These are phyloP conservation scores for Xiphorhynchus elegans DNA, from an alignment of 2,113 vertebrate genomes.

Conservation along the genomic window DNA sequence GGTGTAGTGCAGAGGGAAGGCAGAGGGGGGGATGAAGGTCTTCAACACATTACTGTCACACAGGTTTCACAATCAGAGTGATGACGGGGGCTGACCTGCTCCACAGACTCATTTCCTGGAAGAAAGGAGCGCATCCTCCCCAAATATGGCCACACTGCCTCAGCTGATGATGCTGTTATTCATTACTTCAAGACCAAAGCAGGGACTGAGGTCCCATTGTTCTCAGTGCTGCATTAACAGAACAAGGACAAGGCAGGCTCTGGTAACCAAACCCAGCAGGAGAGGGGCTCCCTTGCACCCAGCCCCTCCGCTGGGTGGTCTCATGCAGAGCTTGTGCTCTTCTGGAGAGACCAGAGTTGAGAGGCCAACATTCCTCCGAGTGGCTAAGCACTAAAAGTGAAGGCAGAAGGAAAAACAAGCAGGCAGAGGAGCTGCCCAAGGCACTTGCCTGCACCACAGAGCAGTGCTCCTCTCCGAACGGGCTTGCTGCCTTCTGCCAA, in stretches of 20 bases:
- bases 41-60: not conserved
- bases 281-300: not conserved
- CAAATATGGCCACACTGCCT: constrained; percentile 9
- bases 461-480: not conserved
- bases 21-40: not conserved
- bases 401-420: not conserved
- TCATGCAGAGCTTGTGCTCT: not conserved
- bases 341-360: not conserved
- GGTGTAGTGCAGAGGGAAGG: not conserved
- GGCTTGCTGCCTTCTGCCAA: constrained; percentile 29
- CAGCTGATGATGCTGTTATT: constrained; percentile 38
- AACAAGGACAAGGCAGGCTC: not conserved
- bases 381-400: not conserved
- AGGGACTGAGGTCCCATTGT: constrained; percentile 14
- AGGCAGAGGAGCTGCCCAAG: not conserved
- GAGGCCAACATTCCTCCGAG: not conserved
- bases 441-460: not conserved
- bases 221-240: not conserved
- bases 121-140: not conserved
- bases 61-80: not conserved
- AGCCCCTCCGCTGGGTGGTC: not conserved
- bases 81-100: not conserved
- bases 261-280: constrained; percentile 31
- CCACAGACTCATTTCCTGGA: not conserved
- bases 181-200: constrained; percentile 20